Evolutionary conservation across 2,888 invertebrate genomes (phyloP), one percentile per base, ranked within the genome.

Genomic region (Anoplius nigerrimus): DNA sequence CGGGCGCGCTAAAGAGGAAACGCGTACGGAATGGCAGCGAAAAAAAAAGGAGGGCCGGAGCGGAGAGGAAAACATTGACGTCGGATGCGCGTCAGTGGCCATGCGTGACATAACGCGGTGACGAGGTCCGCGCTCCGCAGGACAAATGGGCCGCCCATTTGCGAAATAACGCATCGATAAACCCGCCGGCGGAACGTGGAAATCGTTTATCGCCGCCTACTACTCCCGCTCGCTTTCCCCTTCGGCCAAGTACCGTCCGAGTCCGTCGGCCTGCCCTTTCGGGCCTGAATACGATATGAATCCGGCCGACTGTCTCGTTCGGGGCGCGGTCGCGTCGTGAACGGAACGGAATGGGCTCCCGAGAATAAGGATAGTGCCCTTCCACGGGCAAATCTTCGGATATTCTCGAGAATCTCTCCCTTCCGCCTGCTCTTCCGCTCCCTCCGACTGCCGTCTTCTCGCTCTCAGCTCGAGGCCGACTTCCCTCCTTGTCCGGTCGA

Each of bases 81-180:
- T 53, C 66, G 71, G 71, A 74, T 71, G 51, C 69, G 42, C 71
- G 56, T 45, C 18, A 51, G 57, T 71, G 75, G 69, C 73, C 66
- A 75, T 70, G 72, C 75, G 74, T 77, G 79, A 70, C 70, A 77
- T 73, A 72, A 80, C 77, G 69, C 54, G 71, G 72, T 62, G 73
- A 72, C 76, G 66, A 69, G 67, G 71, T 71, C 66, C 75, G 72
- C 24, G 66, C 18, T 59, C 18, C 66, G 62, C 66, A 66, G 75
- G 73, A 79, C 77, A 78, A 82, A 82, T 79, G 80, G 73, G 68
- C 57, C 56, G 70, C 82, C n/a, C 82, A 82, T 82, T 82, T 82
- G 76, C 75, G 75, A 82, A 82, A 82, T 83, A 78, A 82, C 80
- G 78, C 78, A 78, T 81, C 79, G 77, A 76, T 79, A 80, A 82